phyloP scores from a whole-genome alignment of 2,888 invertebrate species.

The Ectropis crepuscularia region DNA sequence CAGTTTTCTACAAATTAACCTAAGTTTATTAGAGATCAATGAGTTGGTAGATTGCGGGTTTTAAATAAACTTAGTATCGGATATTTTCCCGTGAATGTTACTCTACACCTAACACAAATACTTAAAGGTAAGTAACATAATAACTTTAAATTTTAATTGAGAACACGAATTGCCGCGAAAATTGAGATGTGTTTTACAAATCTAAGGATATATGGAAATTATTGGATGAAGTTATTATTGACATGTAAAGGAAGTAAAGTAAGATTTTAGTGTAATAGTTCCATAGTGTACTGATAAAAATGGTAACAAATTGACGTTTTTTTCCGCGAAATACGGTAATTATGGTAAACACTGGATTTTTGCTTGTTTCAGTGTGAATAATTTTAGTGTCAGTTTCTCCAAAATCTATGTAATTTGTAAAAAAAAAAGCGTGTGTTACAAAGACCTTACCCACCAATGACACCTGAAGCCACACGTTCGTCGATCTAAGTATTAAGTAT shows the following conservation, averaged over 20 bases:
- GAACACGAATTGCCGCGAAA: conserved; percentile 18
- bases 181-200: conserved; percentile 24
- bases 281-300: conserved; percentile 33
- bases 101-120: conserved; percentile 42
- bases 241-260: conserved; percentile 34
- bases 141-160: conserved; percentile 13
- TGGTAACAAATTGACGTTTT: conserved; percentile 31
- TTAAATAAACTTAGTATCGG: conserved; percentile 50
- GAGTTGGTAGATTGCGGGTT: conserved; percentile 51
- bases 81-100: conserved; percentile 57
- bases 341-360: conserved; percentile 18
- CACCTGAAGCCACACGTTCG: conserved; percentile 81
- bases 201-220: conserved; percentile 18
- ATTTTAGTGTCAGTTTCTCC: conserved; percentile 41
- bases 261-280: conserved; percentile 34
- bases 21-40: conserved; percentile 55
- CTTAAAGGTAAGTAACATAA: conserved; percentile 37
- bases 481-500: conserved; percentile 82
- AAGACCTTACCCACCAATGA: conserved; percentile 82
- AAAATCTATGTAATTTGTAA: conserved; percentile 37
- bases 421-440: conserved; percentile 68
- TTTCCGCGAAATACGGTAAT: conserved; percentile 3
- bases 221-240: conserved; percentile 32
- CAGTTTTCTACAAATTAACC: no score
- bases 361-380: conserved; percentile 65